These are phyloP conservation scores for Nemurella pictetii DNA, from an alignment of 2,888 invertebrate species.

Conservation along the genomic window DNA sequence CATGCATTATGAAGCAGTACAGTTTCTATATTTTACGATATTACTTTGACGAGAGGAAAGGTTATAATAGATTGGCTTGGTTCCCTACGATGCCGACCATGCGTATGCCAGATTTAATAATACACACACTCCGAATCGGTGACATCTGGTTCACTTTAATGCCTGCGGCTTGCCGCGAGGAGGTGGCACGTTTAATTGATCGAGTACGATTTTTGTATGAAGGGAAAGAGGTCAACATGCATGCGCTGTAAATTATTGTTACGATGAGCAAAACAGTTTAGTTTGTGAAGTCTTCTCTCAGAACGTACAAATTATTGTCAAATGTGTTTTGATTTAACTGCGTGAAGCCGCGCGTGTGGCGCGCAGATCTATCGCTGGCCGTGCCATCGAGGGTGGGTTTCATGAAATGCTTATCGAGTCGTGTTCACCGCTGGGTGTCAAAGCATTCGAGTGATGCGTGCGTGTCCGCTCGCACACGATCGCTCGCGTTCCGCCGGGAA, in stretches of 20 bases:
- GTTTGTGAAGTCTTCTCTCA: neutral
- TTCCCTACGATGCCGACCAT: neutral
- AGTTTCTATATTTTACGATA: neutral
- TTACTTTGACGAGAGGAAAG: neutral
- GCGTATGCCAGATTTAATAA: neutral
- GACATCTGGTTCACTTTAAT: neutral
- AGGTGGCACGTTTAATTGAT: neutral
- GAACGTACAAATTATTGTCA: neutral
- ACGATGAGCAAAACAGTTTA: neutral
- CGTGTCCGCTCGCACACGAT: neutral
- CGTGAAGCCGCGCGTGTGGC: too few relatives aligned
- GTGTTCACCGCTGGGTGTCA: neutral
- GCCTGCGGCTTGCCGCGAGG: neutral
- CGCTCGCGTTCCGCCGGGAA: neutral
- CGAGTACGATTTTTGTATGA: neutral
- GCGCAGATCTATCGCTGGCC: too few relatives aligned
- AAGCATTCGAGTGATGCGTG: neutral
- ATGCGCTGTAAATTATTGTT: neutral
- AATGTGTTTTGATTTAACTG: neutral
- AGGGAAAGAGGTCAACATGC: neutral
- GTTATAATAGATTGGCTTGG: neutral
- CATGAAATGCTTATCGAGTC: neutral
- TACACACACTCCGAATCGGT: neutral
- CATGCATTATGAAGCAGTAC: neutral
- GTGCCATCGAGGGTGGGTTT: too few relatives aligned